Conservation (phyloP, 2,888 invertebrate genomes). For the Rhogogaster chlorosoma region DNA sequence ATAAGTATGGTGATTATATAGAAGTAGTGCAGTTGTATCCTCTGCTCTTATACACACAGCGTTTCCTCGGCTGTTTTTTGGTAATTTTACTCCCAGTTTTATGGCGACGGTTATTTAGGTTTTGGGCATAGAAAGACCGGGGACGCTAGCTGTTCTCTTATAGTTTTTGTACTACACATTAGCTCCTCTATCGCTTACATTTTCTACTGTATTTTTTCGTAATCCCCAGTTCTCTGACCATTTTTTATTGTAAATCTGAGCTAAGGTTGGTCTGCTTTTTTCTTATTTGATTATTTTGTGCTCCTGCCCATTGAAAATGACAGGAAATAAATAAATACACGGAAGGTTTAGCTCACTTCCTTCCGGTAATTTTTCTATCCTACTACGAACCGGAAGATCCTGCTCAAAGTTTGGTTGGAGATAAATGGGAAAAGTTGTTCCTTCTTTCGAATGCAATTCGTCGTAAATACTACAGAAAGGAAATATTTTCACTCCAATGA, state of each 20-base stretch:
- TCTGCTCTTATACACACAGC: background rate
- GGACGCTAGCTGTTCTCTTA: background rate
- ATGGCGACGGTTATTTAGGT: background rate
- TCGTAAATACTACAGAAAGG: background rate
- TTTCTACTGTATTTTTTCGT: background rate
- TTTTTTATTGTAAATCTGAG: background rate
- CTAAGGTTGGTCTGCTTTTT: background rate
- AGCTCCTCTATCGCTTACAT: background rate
- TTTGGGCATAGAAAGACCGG: background rate
- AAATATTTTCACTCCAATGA: background rate
- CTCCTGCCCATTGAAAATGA: background rate
- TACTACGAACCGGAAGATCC: background rate
- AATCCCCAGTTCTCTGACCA: background rate
- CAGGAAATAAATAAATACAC: background rate
- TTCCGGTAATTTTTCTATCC: background rate
- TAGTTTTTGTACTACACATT: background rate
- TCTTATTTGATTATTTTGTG: background rate
- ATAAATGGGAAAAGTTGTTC: background rate
- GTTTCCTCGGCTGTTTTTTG: background rate
- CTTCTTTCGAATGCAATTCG: background rate
- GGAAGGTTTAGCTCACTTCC: background rate
- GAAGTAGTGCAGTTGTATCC: background rate
- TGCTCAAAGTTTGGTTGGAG: background rate
- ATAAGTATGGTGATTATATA: background rate
- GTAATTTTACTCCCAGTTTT: background rate